These are phyloP conservation scores for Taxidea taxus DNA, from an alignment of 2,113 vertebrate genomes.

Conservation along the genomic window DNA sequence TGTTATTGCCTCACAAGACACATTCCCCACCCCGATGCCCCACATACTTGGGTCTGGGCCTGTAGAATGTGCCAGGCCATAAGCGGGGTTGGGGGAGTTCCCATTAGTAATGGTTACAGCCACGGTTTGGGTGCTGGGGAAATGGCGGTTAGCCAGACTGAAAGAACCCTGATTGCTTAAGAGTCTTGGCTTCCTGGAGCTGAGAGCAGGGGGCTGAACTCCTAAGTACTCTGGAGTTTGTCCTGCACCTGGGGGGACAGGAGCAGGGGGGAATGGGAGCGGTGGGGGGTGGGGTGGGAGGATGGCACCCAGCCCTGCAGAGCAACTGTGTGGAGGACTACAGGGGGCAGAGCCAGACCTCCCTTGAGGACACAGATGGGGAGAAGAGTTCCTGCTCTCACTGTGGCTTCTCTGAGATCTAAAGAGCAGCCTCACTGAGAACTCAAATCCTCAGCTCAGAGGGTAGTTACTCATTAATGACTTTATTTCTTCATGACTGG, in stretches of 20 bases:
- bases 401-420: neutral
- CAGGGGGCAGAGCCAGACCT: rapidly evolving
- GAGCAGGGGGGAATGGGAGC: too few species aligned
- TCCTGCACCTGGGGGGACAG: rapidly evolving
- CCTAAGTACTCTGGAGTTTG: neutral
- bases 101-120: too few species aligned
- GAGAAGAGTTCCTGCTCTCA: neutral
- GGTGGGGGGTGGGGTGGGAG: neutral
- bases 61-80: neutral
- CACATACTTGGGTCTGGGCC: neutral
- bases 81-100: neutral
- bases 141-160: neutral
- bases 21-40: neutral
- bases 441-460: neutral
- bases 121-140: neutral
- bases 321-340: neutral
- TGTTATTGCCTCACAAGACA: neutral
- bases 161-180: too few species aligned
- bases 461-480: neutral
- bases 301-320: neutral
- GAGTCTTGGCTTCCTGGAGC: neutral
- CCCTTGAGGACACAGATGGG: neutral
- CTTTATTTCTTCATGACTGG: neutral
- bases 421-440: neutral
- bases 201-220: neutral